Base-by-base conservation (phyloP, 2,113 vertebrate genomes). In the Alethe diademata region DNA sequence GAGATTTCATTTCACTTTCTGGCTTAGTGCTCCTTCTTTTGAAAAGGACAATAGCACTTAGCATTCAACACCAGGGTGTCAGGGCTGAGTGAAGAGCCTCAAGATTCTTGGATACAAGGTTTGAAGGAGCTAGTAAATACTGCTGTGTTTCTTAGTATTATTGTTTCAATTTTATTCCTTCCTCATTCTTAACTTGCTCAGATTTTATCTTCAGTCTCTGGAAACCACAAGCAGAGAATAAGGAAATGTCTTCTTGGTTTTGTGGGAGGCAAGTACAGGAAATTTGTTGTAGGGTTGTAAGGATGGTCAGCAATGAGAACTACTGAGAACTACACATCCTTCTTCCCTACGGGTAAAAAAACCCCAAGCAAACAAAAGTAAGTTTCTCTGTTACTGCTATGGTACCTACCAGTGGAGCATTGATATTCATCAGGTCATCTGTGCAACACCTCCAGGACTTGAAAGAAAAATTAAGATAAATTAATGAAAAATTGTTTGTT, bases 151-250 rank as follows among this genome's bases (percentile, higher is more conserved):
- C 17, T 79, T 56, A 26, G 20, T 57, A n/a, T 43, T 81, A 29
- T 11, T 57, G 14, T 70, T 93, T 70, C 36, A 16, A 16, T 53
- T 82, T 90, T 66, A 36, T 60, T 70, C 6, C 42, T 93, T 88
- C 42, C 6, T 73, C 14, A 5, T 66, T 89, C 73, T 74, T 81
- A 64, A 60, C 60, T 54, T 89, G 33, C 17, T 91, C 24, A 23
- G 24, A 70, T 74, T 74, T 90, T 92, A 64, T 88, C 65, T 78
- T 78, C 28, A 42, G 23, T 29, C 43, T 75, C 45, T 40, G 25
- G 69, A 93, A 92, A 71, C 31, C 28, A 71, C 53, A 92, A 71
- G 40, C 22, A 72, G 36, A 88, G 48, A 86, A 67, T 33, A 60
- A 83, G 56, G 60, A 92, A 82, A 71, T 58, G 7, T 66, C 73